Evolutionary conservation across 2,888 invertebrate species (phyloP).

Genomic region (Drosophila quinaria): DNA sequence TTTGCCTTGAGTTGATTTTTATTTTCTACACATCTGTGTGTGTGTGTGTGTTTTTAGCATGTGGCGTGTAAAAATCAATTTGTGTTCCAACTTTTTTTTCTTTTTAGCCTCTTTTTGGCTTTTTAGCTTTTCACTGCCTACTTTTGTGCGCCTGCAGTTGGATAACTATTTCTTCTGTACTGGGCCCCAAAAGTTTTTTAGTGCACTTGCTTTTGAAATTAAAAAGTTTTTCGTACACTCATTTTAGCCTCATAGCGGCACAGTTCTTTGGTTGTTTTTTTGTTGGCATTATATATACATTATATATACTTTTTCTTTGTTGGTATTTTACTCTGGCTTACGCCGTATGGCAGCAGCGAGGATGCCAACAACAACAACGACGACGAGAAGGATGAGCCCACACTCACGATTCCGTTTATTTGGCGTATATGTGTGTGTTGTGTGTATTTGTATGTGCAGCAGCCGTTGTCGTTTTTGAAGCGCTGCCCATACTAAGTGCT

Average conservation of each 20-base stretch:
- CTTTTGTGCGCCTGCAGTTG: conserved; percentile 68
- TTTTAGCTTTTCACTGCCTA: conserved; percentile 45
- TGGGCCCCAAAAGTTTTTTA: conserved; percentile 37
- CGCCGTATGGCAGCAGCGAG: conserved; percentile 70
- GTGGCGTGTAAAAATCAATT: conserved; percentile 72
- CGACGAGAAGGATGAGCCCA: conserved; percentile 44
- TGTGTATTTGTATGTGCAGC: conserved; percentile 51
- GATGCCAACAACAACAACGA: conserved; percentile 39
- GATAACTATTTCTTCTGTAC: conserved; percentile 36
- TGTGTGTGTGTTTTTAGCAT: conserved; percentile 31
- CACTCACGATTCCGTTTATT: conserved; percentile 28
- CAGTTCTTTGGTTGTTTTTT: conserved; percentile 41
- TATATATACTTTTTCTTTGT: conserved; percentile 14
- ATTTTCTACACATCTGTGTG: not conserved
- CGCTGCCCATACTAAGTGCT: conserved; percentile 43
- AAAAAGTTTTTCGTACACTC: conserved; percentile 58
- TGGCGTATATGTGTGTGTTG: conserved; percentile 24
- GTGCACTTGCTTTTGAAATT: conserved; percentile 61
- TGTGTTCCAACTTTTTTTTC: conserved; percentile 50
- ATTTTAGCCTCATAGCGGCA: conserved; percentile 52
- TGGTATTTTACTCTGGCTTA: conserved; percentile 55
- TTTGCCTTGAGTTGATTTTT: conserved; percentile 61
- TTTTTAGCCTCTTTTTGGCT: conserved; percentile 7
- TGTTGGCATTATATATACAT: not conserved
- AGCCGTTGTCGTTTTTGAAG: conserved; percentile 53